Conservation (phyloP, 2,888 invertebrate species). For the Epistrophe grossulariae region DNA sequence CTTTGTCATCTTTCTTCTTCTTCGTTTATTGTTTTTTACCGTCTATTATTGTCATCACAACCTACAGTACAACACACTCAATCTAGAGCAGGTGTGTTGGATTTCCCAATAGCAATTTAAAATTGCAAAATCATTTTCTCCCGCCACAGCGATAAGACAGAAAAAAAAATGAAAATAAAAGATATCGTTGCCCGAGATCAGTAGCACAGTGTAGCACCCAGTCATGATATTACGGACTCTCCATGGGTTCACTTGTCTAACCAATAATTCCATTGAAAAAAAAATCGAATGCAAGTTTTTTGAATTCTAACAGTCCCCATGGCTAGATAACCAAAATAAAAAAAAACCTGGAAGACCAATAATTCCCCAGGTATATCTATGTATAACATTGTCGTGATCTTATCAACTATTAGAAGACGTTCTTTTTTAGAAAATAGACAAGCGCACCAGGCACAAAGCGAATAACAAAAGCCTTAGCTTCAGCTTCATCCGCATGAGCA, state of each 20-base stretch:
- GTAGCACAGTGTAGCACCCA: slow-evolving; percentile 12
- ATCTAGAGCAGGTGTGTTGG: slow-evolving; percentile 53
- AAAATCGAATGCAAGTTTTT: background rate
- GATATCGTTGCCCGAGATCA: slow-evolving; percentile 6
- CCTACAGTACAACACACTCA: slow-evolving; percentile 19
- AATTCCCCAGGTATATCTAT: background rate
- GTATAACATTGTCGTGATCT: slow-evolving; percentile 21
- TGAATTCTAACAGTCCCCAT: background rate
- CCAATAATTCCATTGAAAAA: slow-evolving; percentile 9
- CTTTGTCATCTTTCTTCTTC: too few species aligned
- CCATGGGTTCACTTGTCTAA: background rate
- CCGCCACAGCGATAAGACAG: background rate
- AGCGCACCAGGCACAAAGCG: slow-evolving; percentile 16
- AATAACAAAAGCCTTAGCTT: background rate
- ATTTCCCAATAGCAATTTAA: slow-evolving; percentile 28
- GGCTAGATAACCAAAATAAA: background rate
- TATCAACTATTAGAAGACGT: slow-evolving; percentile 18
- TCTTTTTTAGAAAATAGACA: slow-evolving; percentile 11
- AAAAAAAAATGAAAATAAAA: background rate
- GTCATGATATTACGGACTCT: slow-evolving; percentile 4
- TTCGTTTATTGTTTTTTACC: too few species aligned
- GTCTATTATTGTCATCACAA: background rate
- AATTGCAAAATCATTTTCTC: slow-evolving; percentile 20
- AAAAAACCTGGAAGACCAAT: slow-evolving; percentile 1
- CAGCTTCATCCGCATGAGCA: too few species aligned